Evolutionary conservation across 2,113 vertebrate species (phyloP), one percentile per base, ranked within the genome.

Genomic region (Cichladusa arquata): DNA sequence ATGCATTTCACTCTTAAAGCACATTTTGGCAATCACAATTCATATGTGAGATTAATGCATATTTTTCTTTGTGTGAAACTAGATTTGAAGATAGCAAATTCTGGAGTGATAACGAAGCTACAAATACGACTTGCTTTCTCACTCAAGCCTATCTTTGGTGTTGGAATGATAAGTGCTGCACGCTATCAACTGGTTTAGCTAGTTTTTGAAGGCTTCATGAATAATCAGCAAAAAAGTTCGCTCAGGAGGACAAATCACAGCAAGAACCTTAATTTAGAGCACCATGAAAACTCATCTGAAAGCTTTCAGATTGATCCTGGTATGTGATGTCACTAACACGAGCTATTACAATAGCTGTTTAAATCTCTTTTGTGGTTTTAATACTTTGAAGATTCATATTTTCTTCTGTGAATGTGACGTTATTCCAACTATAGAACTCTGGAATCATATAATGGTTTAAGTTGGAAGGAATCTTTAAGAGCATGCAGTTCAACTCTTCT

Each of bases 11-110:
- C 24, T 92, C n/a, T 76, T 79, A 85, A 94, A 76, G 33, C 8
- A 64, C 40, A 19, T 79, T 69, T 51, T 87, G 62, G 22, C 74
- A 87, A 65, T 79, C 60, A 36, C 8, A 61, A 69, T 76, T 80
- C 31, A 8, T 48, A 56, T 45, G 45, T 72, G 40, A 82, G 11
- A 50, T 67, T 79, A 92, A 87, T 85, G 62, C 25, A 36, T 69
- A 33, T 84, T 87, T 89, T 84, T 77, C 47, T 78, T 91, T 61
- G n/a, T 57, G 74, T 92, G 81, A 96, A 95, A 53, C 38, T 54
- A 25, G 36, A 80, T 88, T 79, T 87, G 53, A 90, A 65, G 42
- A 60, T 53, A 60, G 9, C n/a, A 96, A 79, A 53, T 13, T 92
- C 62, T 82, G 74, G 40, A 93, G 88, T 80, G 74, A 69, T 80